A percentile compares a stretch with the other conserved stretches of the same genome.
Conservation (phyloP, 92 coral and sea anemone species). For the Heliopora coerulea region DNA sequence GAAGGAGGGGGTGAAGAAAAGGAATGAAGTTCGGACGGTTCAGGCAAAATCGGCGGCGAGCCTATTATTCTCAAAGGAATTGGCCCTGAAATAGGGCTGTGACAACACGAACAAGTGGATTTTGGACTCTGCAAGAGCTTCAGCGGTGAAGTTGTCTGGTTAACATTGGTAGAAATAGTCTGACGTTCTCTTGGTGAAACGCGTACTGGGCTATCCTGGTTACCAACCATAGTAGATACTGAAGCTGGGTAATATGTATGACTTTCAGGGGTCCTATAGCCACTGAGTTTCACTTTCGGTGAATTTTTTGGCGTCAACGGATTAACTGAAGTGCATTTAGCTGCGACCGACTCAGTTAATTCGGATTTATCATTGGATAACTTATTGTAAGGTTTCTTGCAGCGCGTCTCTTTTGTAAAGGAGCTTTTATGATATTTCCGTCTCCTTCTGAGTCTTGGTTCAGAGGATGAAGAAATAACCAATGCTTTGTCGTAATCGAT, state of each 20-base stretch:
- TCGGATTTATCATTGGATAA: background rate
- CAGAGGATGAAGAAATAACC: background rate
- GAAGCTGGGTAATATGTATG: background rate
- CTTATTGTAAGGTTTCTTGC: background rate
- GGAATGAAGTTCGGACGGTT: slow-evolving; percentile 9
- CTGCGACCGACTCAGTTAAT: no score
- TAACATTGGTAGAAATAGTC: no score
- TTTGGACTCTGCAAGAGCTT: background rate
- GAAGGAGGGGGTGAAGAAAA: slow-evolving; percentile 9
- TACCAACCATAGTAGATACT: background rate
- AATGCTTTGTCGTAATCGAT: background rate
- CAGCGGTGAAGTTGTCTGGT: background rate
- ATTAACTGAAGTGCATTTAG: no score
- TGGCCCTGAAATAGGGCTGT: background rate
- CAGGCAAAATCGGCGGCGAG: slow-evolving; percentile 19
- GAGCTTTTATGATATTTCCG: slow-evolving; percentile 1
- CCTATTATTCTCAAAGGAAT: slow-evolving; percentile 4
- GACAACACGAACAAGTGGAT: background rate
- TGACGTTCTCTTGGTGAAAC: no score
- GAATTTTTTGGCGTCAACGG: background rate
- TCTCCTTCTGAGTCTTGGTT: background rate
- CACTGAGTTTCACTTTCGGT: no score
- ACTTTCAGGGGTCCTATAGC: background rate
- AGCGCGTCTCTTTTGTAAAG: background rate
- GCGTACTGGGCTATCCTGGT: no score